Conservation (phyloP, 2,113 vertebrate species). For the Galeopterus variegatus region DNA sequence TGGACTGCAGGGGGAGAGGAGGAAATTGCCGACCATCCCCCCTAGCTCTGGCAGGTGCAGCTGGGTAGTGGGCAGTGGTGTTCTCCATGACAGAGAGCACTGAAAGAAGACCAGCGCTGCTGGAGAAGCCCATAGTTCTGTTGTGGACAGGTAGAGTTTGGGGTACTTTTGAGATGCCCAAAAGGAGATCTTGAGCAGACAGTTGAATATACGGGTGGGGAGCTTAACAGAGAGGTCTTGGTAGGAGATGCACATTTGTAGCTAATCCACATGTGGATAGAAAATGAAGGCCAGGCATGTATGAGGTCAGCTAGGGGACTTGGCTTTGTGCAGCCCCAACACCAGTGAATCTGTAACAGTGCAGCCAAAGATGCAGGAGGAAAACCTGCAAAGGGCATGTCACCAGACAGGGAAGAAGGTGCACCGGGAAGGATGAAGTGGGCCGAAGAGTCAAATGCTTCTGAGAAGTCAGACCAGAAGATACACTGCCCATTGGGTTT, state of each 20-base stretch:
- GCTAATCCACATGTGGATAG: not conserved
- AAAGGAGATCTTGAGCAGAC: not conserved
- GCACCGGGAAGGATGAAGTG: not conserved
- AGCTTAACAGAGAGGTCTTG: not conserved
- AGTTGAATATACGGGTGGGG: not conserved
- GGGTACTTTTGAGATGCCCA: not conserved
- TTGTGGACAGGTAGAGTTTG: not conserved
- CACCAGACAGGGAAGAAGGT: not conserved
- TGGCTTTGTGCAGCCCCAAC: not conserved
- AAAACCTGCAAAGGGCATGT: rapidly evolving
- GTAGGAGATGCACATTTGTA: not conserved
- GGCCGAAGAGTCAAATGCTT: not conserved
- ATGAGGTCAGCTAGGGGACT: not conserved
- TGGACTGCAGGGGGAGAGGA: not conserved
- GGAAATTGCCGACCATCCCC: not conserved
- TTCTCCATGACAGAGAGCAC: not conserved
- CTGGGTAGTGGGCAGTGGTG: not conserved
- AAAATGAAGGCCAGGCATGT: rapidly evolving
- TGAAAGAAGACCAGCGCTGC: not conserved
- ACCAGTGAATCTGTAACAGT: not conserved
- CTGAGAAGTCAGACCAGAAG: not conserved
- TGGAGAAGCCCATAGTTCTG: not conserved
- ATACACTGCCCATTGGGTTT: not conserved
- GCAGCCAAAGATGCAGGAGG: not conserved
- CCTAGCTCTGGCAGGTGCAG: not conserved